Evolutionary conservation across 2,888 invertebrate genomes (phyloP).

Genomic region (Agriopis aurantiaria): DNA sequence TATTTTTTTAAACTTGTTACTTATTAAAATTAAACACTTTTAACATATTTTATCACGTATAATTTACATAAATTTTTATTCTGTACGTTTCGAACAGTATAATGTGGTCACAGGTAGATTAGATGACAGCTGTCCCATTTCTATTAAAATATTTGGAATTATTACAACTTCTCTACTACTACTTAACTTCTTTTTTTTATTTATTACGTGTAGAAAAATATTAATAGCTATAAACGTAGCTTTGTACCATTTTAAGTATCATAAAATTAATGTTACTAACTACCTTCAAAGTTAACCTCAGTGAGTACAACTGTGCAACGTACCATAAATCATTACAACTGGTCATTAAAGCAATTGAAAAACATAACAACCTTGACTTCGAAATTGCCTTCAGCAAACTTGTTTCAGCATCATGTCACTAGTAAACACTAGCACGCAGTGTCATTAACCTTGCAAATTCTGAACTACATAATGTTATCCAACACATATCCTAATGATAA

Average conservation of each 20-base stretch:
- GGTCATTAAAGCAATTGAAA: slow-evolving; percentile 20
- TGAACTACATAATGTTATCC: slow-evolving; percentile 13
- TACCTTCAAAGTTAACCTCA: slow-evolving; percentile 12
- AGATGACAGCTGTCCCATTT: too few relatives aligned
- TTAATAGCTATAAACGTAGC: too few relatives aligned
- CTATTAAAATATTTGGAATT: too few relatives aligned
- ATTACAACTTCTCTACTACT: too few relatives aligned
- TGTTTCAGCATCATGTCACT: slow-evolving; percentile 13
- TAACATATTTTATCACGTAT: too few relatives aligned
- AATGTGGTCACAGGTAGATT: too few relatives aligned
- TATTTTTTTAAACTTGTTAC: too few relatives aligned
- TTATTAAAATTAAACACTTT: too few relatives aligned
- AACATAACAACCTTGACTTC: slow-evolving; percentile 24
- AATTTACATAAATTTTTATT: too few relatives aligned
- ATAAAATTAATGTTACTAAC: neutral
- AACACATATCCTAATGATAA: slow-evolving; percentile 6
- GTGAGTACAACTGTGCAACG: slow-evolving; percentile 6
- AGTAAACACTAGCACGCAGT: slow-evolving; percentile 10
- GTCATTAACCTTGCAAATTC: slow-evolving; percentile 32
- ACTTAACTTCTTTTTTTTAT: too few relatives aligned
- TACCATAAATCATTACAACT: slow-evolving; percentile 8
- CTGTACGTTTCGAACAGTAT: too few relatives aligned
- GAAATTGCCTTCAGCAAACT: slow-evolving; percentile 15
- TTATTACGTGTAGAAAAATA: too few relatives aligned
- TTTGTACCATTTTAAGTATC: neutral